These are phyloP conservation scores for Dicyrtoma fusca DNA, from an alignment of 2,888 invertebrate species.

Conservation along the genomic window DNA sequence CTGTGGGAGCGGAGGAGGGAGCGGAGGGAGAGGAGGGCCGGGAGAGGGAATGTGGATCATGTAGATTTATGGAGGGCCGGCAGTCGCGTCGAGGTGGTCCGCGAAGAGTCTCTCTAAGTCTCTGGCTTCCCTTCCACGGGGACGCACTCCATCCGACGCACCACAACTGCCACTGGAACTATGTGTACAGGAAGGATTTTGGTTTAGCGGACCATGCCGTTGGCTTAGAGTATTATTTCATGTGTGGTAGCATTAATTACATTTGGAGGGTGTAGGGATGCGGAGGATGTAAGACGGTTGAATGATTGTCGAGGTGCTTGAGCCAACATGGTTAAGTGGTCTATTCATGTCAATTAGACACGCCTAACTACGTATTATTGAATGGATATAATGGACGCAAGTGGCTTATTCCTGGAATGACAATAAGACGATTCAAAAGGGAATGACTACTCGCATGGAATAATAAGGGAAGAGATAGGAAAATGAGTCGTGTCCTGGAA, in stretches of 20 bases:
- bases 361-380: slow-evolving; percentile 31
- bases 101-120: too few species aligned
- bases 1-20: neutral
- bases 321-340: slow-evolving; percentile 31
- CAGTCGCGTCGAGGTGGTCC: neutral
- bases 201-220: neutral
- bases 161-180: too few species aligned
- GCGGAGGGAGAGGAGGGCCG: neutral
- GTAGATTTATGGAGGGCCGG: slow-evolving; percentile 28
- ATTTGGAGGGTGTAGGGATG: slow-evolving; percentile 1
- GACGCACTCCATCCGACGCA: too few species aligned
- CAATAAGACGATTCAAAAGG: slow-evolving; percentile 18
- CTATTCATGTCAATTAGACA: slow-evolving; percentile 30
- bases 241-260: slow-evolving; percentile 33
- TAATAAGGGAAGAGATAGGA: neutral
- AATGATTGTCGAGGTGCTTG: slow-evolving; percentile 24
- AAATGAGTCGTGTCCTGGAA: neutral
- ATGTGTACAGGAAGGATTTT: slow-evolving; percentile 19
- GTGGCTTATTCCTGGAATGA: slow-evolving; percentile 30
- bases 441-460: too few species aligned
- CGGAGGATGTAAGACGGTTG: slow-evolving; percentile 15
- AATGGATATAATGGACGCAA: slow-evolving; percentile 31
- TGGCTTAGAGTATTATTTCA: slow-evolving; percentile 32
- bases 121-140: too few species aligned
- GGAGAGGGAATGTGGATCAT: slow-evolving; percentile 17